Conservation (phyloP, 2,888 invertebrate species). For the Sphinx pinastri region DNA sequence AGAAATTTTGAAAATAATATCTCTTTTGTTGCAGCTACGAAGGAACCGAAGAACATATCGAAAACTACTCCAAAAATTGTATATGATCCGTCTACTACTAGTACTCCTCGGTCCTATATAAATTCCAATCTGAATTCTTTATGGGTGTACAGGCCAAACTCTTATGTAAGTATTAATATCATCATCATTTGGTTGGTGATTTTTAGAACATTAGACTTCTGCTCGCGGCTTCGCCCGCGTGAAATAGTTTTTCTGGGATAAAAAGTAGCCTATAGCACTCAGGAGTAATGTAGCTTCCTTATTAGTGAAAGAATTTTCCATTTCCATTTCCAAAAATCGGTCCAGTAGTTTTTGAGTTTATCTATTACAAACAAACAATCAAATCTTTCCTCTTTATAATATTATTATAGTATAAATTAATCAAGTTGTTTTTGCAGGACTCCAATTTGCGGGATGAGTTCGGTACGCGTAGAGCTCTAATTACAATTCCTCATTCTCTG, state of each 20-base stretch:
- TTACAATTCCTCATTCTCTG: slow-evolving; percentile 47
- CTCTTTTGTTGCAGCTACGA: slow-evolving; percentile 40
- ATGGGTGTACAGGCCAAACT: slow-evolving; percentile 46
- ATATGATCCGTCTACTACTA: not conserved
- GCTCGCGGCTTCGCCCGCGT: too few species aligned
- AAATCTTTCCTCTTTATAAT: too few species aligned
- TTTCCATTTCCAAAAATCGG: too few species aligned
- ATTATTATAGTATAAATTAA: too few species aligned
- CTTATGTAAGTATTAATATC: slow-evolving; percentile 40
- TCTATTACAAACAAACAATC: too few species aligned
- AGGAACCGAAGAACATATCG: slow-evolving; percentile 41
- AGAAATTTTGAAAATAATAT: too few species aligned
- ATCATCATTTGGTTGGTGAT: not conserved
- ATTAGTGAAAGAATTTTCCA: too few species aligned
- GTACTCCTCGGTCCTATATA: not conserved
- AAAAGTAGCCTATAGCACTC: too few species aligned
- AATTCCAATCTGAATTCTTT: slow-evolving; percentile 40
- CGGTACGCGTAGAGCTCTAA: not conserved
- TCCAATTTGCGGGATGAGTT: slow-evolving; percentile 7
- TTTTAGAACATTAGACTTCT: too few species aligned
- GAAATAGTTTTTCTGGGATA: too few species aligned
- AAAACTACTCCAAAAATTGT: slow-evolving; percentile 33
- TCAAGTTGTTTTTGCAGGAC: not conserved
- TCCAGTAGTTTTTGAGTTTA: too few species aligned
- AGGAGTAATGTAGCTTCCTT: too few species aligned